These are phyloP conservation scores for Deroplatys truncata DNA, from an alignment of 2,888 invertebrate species.

Conservation along the genomic window DNA sequence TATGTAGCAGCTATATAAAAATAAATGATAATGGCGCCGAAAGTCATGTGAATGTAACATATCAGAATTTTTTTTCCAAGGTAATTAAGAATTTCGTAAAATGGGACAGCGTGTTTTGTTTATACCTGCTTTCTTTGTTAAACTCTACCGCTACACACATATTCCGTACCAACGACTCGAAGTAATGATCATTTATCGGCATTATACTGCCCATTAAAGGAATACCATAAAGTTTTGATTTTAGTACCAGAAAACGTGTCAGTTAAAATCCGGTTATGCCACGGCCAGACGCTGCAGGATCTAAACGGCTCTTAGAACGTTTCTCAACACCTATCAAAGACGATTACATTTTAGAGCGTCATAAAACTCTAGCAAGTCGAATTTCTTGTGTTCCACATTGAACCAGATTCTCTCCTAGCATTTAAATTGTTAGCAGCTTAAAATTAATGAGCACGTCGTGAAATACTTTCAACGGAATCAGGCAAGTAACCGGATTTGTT, in stretches of 20 bases:
- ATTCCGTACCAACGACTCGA: no score
- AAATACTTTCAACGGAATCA: not conserved
- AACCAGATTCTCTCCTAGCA: not conserved
- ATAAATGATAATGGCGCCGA: no score
- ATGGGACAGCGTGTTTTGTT: no score
- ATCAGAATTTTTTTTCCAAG: no score
- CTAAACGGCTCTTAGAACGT: not conserved
- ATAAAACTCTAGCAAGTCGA: not conserved
- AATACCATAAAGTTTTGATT: not conserved
- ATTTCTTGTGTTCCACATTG: not conserved
- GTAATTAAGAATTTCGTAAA: no score
- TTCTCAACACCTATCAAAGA: not conserved
- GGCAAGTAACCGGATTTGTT: not conserved
- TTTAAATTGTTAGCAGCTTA: not conserved
- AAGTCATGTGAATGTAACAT: no score
- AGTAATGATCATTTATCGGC: not conserved
- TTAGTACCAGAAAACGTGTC: not conserved
- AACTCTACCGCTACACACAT: no score
- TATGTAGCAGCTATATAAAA: no score
- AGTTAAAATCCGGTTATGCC: not conserved
- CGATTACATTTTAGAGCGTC: not conserved
- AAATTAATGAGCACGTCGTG: not conserved
- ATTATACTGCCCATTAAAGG: not conserved
- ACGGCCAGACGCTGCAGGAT: not conserved
- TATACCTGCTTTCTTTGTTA: no score